Percentiles rank a stretch among this genome's conserved stretches.
These are phyloP conservation scores for Ephialtes manifestator DNA, from an alignment of 2,888 invertebrate genomes.

Conservation along the genomic window DNA sequence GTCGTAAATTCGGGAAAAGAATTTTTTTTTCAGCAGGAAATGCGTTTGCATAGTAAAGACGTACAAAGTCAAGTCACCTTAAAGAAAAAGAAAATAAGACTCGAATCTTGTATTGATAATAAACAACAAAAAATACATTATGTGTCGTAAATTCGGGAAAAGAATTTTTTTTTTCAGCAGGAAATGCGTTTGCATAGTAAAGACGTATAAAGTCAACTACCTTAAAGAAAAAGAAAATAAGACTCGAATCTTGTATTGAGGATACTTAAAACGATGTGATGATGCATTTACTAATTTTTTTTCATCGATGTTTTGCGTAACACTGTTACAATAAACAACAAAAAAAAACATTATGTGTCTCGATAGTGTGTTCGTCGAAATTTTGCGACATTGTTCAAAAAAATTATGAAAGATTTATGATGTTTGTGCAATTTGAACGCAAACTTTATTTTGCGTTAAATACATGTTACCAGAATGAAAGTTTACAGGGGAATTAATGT, in stretches of 20 bases:
- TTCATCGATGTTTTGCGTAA: not conserved
- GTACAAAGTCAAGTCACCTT: not conserved
- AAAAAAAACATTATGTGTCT: not conserved
- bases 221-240: not conserved
- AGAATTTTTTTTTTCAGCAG: no score
- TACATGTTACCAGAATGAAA: conserved; percentile 26
- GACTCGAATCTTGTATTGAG: not conserved
- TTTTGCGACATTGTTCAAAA: not conserved
- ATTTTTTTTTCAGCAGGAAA: no score
- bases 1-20: no score
- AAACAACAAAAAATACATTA: no score
- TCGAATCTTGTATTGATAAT: not conserved
- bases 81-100: not conserved
- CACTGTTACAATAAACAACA: not conserved
- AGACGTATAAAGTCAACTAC: not conserved
- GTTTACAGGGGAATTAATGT: not conserved
- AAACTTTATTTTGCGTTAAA: conserved; percentile 4
- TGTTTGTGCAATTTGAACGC: not conserved
- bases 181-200: no score
- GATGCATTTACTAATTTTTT: conserved; percentile 3
- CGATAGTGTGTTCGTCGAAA: not conserved
- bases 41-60: no score
- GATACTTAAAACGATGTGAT: conserved; percentile 5
- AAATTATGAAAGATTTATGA: not conserved
- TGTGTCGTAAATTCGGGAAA: no score